Evolutionary conservation across 2,113 vertebrate genomes (phyloP), one percentile per base, ranked within the genome.

Genomic region (Lates calcarifer): DNA sequence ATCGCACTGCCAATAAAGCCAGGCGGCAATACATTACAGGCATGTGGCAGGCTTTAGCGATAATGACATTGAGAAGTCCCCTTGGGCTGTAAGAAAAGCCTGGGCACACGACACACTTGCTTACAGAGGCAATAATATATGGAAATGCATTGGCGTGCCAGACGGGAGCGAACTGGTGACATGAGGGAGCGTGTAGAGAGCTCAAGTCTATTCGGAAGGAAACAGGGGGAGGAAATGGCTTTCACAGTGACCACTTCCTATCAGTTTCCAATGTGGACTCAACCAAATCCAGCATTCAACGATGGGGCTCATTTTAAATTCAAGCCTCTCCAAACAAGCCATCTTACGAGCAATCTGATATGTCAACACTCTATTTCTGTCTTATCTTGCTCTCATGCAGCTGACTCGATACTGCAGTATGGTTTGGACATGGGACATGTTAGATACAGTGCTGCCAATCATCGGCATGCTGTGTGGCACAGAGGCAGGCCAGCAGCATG

Each of bases 51-150:
- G 90, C 89, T 93, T 94, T 91, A 92, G 92, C 74, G 86, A 87
- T 93, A 93, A 94, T 95, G 94, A 95, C 94, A 95, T 93, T 94
- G 93, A 95, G 91, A 88, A 87, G 83, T 92, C 91, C 93, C 94
- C 94, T 90, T 83, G 92, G 92, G 93, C 91, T 89, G 88, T 53
- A 78, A 82, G 89, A 84, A 90, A 91, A 89, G 86, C 84, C 88
- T 74, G 87, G 81, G 76, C 51, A 57, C 85, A 72, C 66, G 74
- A 89, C 89, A 91, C 91, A 85, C 88, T 91, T 93, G 94, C 93
- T 95, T 94, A 94, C 92, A 86, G 86, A 90, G 87, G 92, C 93
- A 94, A 92, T 94, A 94, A 90, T 89, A 86, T 90, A 93, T 93
- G 90, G 89, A 94, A 94, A 94, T 93, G 90, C 73, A 83, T 77